These are phyloP conservation scores for Corythornis cristatus DNA, from an alignment of 2,113 vertebrate genomes.

Conservation along the genomic window DNA sequence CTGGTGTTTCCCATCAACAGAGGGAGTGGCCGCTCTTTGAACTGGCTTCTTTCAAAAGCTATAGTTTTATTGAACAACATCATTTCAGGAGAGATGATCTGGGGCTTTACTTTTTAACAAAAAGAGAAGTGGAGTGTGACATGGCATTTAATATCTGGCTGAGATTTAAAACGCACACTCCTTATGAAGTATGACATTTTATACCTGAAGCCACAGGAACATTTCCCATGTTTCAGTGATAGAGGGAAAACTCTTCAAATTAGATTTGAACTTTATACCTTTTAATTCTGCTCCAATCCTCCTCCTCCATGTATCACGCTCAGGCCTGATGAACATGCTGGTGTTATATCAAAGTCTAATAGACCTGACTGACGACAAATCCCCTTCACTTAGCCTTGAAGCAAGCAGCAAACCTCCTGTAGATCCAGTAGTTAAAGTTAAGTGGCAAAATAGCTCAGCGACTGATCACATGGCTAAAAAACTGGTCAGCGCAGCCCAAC, in stretches of 20 bases:
- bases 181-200: conserved; percentile 56
- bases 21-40: not conserved
- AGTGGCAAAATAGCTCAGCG: not conserved
- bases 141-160: conserved; percentile 41
- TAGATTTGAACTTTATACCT: conserved; percentile 50
- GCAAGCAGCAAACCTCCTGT: conserved; percentile 25
- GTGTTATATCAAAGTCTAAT: conserved; percentile 29
- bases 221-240: conserved; percentile 31
- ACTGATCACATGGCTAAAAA: not conserved
- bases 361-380: conserved; percentile 3
- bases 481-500: not conserved
- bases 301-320: not conserved
- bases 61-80: conserved; percentile 47
- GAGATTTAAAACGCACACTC: conserved; percentile 50
- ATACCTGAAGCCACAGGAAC: conserved; percentile 45
- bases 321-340: not conserved
- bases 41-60: not conserved
- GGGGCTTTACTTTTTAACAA: conserved; percentile 49
- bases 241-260: conserved; percentile 49
- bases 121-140: conserved; percentile 6
- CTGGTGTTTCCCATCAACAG: not conserved
- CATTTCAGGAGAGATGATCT: conserved; percentile 27
- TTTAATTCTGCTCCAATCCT: conserved; percentile 16
- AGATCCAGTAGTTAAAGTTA: not conserved
- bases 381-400: conserved; percentile 28